Base-by-base conservation (phyloP, 2,113 vertebrate species). In the Zosterops lateralis region DNA sequence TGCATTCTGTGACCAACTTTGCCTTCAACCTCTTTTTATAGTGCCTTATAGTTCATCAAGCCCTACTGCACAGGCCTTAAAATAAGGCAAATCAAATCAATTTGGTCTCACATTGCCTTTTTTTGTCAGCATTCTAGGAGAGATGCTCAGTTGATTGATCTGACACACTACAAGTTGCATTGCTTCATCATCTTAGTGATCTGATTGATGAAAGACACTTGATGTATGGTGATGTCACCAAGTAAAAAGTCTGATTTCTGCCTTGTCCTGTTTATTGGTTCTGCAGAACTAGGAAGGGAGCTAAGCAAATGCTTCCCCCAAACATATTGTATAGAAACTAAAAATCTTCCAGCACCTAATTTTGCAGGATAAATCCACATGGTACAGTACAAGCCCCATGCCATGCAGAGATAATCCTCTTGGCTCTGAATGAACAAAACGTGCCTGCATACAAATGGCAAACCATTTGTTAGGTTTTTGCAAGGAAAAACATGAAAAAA, bases 101-200 rank as follows among this genome's bases (percentile, higher is more conserved):
- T 92, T 82, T 68, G 58, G 47, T 84, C 57, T 66, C 48, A 53
- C 10, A 5, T 51, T 57, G 80, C 83, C 22, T 48, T 73, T 51
- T 58, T 87, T 85, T 67, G n/a, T 84, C 71, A 67, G 48, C 54
- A 81, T n/a, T 95, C 36, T 5, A 54, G 87, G 83, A 81, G 93
- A 85, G 32, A 60, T 62, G 75, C 50, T 95, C 76, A 75, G 42
- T 73, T 89, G 60, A 34, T 94, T 86, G 83, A 94, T 87, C 64
- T 85, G 89, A 94, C 11, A 28, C 28, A 45, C 64, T 83, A 40
- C 57, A 92, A 84, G 76, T 56, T 86, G 10, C 57, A 51, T 67
- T 90, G 75, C 66, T 95, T 91, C 87, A 65, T 89, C 89, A 44
- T 91, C 71, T 93, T 58, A 50, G 86, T 84, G 89, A 87, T 29